phyloP scores from a whole-genome alignment of 2,888 invertebrate species.

The Mesoligia furuncula region DNA sequence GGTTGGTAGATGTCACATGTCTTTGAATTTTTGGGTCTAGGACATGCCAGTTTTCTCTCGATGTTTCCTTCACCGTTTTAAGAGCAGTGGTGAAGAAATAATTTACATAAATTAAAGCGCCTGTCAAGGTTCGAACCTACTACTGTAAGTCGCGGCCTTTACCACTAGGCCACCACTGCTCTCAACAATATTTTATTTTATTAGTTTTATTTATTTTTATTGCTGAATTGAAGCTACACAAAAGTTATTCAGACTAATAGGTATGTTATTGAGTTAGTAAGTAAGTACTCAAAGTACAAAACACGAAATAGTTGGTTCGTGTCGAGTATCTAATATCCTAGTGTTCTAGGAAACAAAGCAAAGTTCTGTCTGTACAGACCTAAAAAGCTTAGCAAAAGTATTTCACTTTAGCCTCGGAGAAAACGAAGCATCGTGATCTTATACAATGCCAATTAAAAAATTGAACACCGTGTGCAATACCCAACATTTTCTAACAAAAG shows the following conservation, averaged over 20 bases:
- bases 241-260: slow-evolving; percentile 6
- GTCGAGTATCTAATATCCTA: slow-evolving; percentile 15
- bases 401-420: slow-evolving; percentile 22
- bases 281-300: not conserved
- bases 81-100: not conserved
- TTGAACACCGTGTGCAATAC: slow-evolving; percentile 15
- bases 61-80: not conserved
- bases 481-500: slow-evolving; percentile 1
- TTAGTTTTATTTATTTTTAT: too few relatives aligned
- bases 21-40: not conserved
- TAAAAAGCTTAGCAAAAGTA: slow-evolving; percentile 38
- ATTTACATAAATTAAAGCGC: not conserved
- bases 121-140: not conserved
- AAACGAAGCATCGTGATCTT: slow-evolving; percentile 13
- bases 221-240: slow-evolving; percentile 8
- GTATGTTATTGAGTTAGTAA: slow-evolving; percentile 27
- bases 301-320: slow-evolving; percentile 10
- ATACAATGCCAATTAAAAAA: slow-evolving; percentile 44
- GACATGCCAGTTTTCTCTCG: not conserved
- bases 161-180: not conserved
- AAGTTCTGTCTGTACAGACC: slow-evolving; percentile 8
- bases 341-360: slow-evolving; percentile 29
- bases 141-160: not conserved
- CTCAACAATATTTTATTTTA: not conserved
- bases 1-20: not conserved